These are phyloP conservation scores for Manis pentadactyla DNA, from an alignment of 2,797 vertebrate species.

Conservation along the genomic window DNA sequence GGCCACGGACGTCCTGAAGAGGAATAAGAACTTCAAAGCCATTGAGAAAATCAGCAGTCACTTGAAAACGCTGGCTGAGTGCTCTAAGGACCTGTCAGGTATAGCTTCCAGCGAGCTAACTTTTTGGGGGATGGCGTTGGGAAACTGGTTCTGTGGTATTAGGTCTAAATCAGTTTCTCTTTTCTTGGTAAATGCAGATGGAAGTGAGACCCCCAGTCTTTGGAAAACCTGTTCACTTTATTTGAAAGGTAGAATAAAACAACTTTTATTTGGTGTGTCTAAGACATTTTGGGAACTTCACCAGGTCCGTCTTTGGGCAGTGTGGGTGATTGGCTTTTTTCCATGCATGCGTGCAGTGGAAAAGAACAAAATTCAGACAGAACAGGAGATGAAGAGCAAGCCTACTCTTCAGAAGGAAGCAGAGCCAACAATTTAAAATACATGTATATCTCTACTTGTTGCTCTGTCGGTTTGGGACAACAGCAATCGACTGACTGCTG, in stretches of 20 bases:
- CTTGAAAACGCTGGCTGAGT: conserved; percentile 65
- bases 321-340: background rate
- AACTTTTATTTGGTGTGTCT: conserved; percentile 22
- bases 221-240: conserved; percentile 36
- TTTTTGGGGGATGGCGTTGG: background rate
- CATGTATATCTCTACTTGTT: background rate
- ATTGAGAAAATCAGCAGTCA: conserved; percentile 84
- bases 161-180: background rate
- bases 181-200: conserved; percentile 13
- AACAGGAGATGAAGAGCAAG: conserved; percentile 18
- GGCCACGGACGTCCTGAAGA: conserved; percentile 86
- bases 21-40: conserved; percentile 88
- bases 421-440: conserved; percentile 43
- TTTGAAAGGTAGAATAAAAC: conserved; percentile 17
- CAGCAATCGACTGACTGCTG: background rate
- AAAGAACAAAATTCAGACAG: background rate
- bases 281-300: background rate
- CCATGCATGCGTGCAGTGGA: background rate
- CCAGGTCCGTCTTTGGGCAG: background rate
- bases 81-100: conserved; percentile 84
- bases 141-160: conserved; percentile 4
- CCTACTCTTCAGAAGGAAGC: background rate
- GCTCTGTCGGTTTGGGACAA: background rate
- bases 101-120: conserved; percentile 59
- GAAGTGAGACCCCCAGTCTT: conserved; percentile 4